Evolutionary conservation across 2,888 invertebrate genomes (phyloP).

Genomic region (Synanthedon tipuliformis): DNA sequence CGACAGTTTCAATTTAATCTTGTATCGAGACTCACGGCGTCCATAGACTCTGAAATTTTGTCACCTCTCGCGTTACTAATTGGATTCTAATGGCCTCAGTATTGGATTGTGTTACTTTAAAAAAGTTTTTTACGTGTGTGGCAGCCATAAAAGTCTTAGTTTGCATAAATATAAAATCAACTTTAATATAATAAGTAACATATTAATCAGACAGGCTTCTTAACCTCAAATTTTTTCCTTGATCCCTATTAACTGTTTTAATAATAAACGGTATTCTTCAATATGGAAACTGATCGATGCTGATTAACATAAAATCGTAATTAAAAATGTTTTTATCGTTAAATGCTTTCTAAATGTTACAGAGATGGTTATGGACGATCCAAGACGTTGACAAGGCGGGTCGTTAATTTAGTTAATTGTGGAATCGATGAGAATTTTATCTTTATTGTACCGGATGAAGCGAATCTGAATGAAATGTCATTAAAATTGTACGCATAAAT

Average conservation of each 20-base stretch:
- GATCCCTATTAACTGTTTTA: constrained; percentile 22
- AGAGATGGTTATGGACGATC: constrained; percentile 17
- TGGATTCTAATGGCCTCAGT: constrained; percentile 38
- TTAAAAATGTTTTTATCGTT: constrained; percentile 33
- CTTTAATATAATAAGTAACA: constrained; percentile 44
- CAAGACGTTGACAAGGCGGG: constrained; percentile 13
- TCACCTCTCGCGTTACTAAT: constrained; percentile 51
- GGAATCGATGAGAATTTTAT: constrained; percentile 29
- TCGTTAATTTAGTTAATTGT: constrained; percentile 23
- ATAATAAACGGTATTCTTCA: constrained; percentile 19
- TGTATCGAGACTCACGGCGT: constrained; percentile 18
- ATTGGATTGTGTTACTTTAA: constrained; percentile 38
- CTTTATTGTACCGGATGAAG: constrained; percentile 23
- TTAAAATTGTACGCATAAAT: constrained; percentile 13
- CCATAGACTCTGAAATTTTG: constrained; percentile 19
- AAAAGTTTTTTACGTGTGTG: constrained; percentile 50
- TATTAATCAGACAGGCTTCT: constrained; percentile 48
- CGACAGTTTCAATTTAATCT: constrained; percentile 25
- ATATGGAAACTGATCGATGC: constrained; percentile 22
- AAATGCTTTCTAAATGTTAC: constrained; percentile 25
- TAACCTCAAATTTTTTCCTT: constrained; percentile 34
- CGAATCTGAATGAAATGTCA: constrained; percentile 16
- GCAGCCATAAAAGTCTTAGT: constrained; percentile 41
- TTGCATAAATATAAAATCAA: constrained; percentile 53
- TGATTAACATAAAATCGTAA: constrained; percentile 48